Evolutionary conservation across 2,888 invertebrate species (phyloP).

Genomic region (Meteorus cinctellus): DNA sequence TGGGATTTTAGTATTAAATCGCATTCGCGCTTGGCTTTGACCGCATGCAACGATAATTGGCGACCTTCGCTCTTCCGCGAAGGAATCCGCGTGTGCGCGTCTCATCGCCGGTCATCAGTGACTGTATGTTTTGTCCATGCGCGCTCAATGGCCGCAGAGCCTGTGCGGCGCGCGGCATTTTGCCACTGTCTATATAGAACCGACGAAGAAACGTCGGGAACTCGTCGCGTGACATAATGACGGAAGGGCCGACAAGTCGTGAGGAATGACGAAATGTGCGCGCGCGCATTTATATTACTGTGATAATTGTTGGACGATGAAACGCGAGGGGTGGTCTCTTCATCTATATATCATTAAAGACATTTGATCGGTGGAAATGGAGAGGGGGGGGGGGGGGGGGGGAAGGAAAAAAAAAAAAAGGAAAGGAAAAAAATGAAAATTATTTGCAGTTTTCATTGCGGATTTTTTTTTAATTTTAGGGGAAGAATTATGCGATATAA

Average conservation of each 20-base stretch:
- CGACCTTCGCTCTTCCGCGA: constrained; percentile 71
- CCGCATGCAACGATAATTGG: constrained; percentile 64
- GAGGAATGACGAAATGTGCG: constrained; percentile 32
- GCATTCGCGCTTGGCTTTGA: constrained; percentile 59
- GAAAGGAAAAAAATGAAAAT: not conserved
- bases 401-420: not conserved
- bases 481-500: too few relatives aligned
- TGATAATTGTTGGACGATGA: constrained; percentile 14
- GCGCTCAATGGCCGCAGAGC: constrained; percentile 7
- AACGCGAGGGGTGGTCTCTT: constrained; percentile 35
- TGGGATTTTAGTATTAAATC: constrained; percentile 59
- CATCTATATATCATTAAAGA: constrained; percentile 18
- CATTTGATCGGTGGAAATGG: constrained; percentile 1
- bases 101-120: constrained; percentile 34
- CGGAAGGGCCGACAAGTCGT: constrained; percentile 52
- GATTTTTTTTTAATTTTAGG: too few relatives aligned
- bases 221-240: constrained; percentile 52
- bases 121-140: constrained; percentile 56
- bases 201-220: constrained; percentile 34
- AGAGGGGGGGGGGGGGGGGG: not conserved
- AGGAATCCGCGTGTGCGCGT: constrained; percentile 62
- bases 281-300: constrained; percentile 29
- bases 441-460: too few relatives aligned
- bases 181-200: constrained; percentile 5
- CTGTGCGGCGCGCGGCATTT: not conserved